Conservation (phyloP, 2,113 vertebrate genomes). For the Lampris incognitus region DNA sequence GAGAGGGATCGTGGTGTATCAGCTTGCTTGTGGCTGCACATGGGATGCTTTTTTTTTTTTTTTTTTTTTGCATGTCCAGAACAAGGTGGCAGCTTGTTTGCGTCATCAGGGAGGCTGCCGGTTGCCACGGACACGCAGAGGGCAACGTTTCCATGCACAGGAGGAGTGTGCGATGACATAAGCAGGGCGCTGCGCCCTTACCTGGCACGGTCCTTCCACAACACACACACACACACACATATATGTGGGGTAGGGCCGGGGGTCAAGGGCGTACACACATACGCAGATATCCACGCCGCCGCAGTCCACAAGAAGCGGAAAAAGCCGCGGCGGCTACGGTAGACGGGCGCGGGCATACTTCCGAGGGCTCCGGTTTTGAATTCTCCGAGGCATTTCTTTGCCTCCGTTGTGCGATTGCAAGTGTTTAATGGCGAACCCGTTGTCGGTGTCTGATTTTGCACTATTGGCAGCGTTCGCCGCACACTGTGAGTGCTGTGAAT, state of each 20-base stretch:
- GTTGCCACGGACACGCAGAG: constrained; percentile 66
- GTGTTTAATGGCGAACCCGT: constrained; percentile 44
- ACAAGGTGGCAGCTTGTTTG: constrained; percentile 34
- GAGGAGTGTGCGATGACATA: constrained; percentile 75
- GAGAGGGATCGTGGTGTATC: not conserved
- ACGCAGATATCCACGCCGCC: constrained; percentile 8
- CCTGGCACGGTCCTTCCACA: constrained; percentile 33
- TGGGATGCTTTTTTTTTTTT: constrained; percentile 6
- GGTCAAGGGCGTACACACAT: constrained; percentile 63
- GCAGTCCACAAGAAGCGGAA: no score
- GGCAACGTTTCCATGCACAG: constrained; percentile 62
- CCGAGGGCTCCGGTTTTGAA: not conserved
- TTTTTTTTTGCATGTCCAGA: constrained; percentile 8
- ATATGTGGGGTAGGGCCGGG: not conserved
- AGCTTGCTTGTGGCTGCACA: not conserved
- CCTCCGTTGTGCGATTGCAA: constrained; percentile 7
- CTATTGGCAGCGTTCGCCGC: constrained; percentile 75
- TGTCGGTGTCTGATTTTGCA: constrained; percentile 56
- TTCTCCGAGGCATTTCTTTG: constrained; percentile 14
- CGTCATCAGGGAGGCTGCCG: constrained; percentile 54
- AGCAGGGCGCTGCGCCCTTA: constrained; percentile 67
- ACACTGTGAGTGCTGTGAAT: constrained; percentile 82
- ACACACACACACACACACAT: constrained; percentile 63
- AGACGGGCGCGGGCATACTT: no score
- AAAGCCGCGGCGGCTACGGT: no score